Base-by-base conservation (phyloP, 2,113 vertebrate genomes). In the Anolis carolinensis region DNA sequence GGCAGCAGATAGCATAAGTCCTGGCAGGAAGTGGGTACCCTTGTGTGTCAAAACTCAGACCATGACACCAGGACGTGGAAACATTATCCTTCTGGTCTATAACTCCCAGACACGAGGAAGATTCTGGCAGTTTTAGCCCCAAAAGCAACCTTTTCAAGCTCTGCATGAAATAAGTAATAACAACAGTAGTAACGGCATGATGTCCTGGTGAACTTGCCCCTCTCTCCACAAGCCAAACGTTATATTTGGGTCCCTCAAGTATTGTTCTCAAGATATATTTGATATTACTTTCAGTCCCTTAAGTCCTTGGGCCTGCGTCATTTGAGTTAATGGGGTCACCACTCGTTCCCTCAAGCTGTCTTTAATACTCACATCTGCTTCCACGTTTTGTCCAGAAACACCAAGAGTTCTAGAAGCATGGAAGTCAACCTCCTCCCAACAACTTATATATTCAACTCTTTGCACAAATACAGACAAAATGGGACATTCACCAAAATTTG, bases 401-500 rank as follows among this genome's bases (percentile, higher is more conserved):
- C 3, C 10, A 71, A 82, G 30, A 13, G 4, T 32, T 23, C 65
- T 71, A 7, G 5, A 23, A 71, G 20, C 81, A 52, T 10, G 11
- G 68, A 72, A 4, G n/a, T 23, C 36, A 30, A 11, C 39, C 25
- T 68, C 39, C 44, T 16, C 7, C 44, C 79, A 18, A 39, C 55
- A n/a, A 30, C n/a, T n/a, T 16, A n/a, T 27, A 18, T 7, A 14
- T 63, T 23, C 10, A 27, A 52, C 2, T 16, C 16, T 14, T 10
- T 32, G 13, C 70, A 72, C 16, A 32, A 20, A 18, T 34, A 55
- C 44, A 52, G 7, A 34, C n/a, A 7, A 27, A 68, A 44, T 25
- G 3, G 44, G 63, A 7, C 20, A 67, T 20, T 48, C 79, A n/a
- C 36, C 30, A 14, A 67, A 20, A 36, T 23, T 0, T 0, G 32